Conservation (phyloP, 2,113 vertebrate genomes). For the Pachypanchax playfairii region DNA sequence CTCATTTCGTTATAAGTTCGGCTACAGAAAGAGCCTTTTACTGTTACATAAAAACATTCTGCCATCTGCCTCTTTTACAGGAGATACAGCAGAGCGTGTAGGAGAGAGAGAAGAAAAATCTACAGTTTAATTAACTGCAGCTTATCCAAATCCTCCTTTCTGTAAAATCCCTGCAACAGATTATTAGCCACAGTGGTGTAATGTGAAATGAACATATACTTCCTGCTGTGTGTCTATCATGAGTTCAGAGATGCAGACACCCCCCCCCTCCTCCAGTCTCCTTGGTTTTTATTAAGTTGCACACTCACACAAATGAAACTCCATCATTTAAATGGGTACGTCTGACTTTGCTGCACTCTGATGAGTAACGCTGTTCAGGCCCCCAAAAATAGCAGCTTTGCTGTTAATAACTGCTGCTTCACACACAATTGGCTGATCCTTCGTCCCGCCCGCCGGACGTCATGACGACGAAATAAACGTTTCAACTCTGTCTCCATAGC, state of each 20-base stretch:
- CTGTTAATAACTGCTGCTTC: constrained; percentile 40
- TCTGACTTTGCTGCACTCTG: constrained; percentile 57
- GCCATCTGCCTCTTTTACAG: constrained; percentile 44
- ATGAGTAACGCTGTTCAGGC: constrained; percentile 57
- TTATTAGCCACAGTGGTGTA: constrained; percentile 24
- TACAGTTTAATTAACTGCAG: constrained; percentile 62
- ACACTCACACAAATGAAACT: constrained; percentile 2
- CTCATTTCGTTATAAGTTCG: constrained; percentile 40
- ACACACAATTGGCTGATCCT: constrained; percentile 54
- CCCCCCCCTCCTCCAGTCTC: no score
- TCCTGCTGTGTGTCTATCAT: neutral
- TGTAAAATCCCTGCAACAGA: constrained; percentile 45
- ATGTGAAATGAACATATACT: constrained; percentile 16
- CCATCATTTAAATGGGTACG: constrained; percentile 15
- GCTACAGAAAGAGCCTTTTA: constrained; percentile 38
- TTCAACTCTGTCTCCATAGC: constrained; percentile 51
- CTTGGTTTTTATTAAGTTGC: no score
- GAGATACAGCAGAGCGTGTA: constrained; percentile 1
- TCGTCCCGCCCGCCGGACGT: constrained; percentile 33
- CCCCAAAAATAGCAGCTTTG: constrained; percentile 67
- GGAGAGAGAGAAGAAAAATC: constrained; percentile 10
- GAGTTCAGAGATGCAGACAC: no score
- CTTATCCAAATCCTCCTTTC: constrained; percentile 68
- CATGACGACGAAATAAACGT: constrained; percentile 24
- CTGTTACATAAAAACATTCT: constrained; percentile 48